phyloP scores from a whole-genome alignment of 2,888 invertebrate species.

The Folsomia manolachei region DNA sequence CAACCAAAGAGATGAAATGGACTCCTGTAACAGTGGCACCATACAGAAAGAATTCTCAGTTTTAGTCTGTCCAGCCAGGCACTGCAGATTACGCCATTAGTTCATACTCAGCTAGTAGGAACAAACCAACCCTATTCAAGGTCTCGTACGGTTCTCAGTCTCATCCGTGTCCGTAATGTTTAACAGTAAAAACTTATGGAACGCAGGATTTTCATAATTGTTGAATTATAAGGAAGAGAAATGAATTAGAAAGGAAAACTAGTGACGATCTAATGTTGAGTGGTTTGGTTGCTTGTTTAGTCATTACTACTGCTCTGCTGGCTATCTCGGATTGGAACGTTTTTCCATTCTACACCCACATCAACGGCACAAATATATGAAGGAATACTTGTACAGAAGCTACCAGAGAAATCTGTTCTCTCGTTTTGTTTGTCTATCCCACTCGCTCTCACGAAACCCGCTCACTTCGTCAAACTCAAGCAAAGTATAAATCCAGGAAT shows the following conservation, averaged over 20 bases:
- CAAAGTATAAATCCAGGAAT: not conserved
- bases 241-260: not conserved
- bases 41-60: not conserved
- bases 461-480: not conserved
- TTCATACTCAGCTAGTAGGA: not conserved
- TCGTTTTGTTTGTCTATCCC: not conserved
- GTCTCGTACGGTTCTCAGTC: not conserved
- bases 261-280: no score
- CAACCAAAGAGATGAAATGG: not conserved
- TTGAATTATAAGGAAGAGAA: not conserved
- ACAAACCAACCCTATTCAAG: not conserved
- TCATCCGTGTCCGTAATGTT: not conserved
- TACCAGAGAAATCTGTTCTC: not conserved
- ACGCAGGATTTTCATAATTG: not conserved
- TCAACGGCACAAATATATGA: no score
- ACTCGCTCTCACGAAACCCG: no score
- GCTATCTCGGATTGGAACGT: not conserved
- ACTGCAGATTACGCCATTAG: not conserved
- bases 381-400: no score
- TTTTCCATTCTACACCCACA: no score
- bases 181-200: not conserved
- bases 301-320: not conserved
- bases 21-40: not conserved
- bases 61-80: not conserved
- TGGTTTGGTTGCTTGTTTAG: no score